phyloP scores from a whole-genome alignment of 2,888 invertebrate genomes.

The Gisinianus flammeolus region DNA sequence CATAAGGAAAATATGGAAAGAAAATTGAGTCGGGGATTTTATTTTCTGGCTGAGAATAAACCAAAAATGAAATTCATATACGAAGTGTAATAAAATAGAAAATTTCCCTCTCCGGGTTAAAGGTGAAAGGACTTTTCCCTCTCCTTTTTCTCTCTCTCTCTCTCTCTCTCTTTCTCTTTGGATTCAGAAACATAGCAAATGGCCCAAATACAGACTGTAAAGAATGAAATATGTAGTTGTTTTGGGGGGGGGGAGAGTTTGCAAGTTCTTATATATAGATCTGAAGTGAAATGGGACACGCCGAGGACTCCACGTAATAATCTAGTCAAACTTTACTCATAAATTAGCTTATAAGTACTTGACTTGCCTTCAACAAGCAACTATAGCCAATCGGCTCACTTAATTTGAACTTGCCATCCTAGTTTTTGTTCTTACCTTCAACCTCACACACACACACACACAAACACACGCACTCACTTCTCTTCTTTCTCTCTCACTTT shows the following conservation, averaged over 20 bases:
- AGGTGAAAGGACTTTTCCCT: no score
- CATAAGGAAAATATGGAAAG: no score
- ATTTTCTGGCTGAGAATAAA: no score
- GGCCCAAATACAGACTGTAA: background rate
- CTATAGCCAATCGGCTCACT: background rate
- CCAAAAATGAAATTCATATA: no score
- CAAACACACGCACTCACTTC: no score
- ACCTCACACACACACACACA: no score
- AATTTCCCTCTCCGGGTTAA: no score
- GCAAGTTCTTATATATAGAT: background rate
- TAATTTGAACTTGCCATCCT: constrained; percentile 3
- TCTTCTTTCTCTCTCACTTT: background rate
- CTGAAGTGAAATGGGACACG: constrained; percentile 3
- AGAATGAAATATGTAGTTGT: background rate
- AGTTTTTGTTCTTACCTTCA: background rate
- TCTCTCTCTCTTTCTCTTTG: no score
- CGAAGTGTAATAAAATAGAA: no score
- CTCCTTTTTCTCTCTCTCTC: no score
- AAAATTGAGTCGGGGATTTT: no score
- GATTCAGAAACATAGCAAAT: background rate
- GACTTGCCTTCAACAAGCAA: constrained; percentile 17
- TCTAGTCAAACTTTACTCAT: constrained; percentile 54
- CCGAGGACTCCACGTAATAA: constrained; percentile 42
- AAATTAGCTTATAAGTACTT: constrained; percentile 45
- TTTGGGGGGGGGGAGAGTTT: background rate